Evolutionary conservation across 2,113 vertebrate species (phyloP).

Genomic region (Myotis lucifugus): DNA sequence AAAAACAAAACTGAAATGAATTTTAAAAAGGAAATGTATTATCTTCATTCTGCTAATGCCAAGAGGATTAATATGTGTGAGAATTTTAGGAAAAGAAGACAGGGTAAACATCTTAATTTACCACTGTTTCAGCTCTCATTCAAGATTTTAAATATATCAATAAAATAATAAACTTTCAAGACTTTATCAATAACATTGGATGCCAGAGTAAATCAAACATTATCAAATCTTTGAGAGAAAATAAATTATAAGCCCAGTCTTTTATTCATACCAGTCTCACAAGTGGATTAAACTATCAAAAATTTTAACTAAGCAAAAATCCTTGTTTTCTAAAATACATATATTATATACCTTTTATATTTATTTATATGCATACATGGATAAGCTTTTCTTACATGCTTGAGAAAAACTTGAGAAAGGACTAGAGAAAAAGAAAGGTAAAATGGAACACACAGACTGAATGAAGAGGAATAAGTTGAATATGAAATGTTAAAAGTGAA

Average conservation of each 20-base stretch:
- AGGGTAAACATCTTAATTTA: neutral
- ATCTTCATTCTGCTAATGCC: neutral
- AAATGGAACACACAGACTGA: neutral
- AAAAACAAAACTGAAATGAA: neutral
- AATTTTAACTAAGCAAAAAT: neutral
- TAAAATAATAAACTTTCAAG: neutral
- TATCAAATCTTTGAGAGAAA: neutral
- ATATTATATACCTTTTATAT: neutral
- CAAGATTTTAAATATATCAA: neutral
- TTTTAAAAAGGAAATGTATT: conserved; percentile 2
- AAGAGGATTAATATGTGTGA: neutral
- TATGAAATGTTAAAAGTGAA: neutral
- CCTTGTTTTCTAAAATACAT: neutral
- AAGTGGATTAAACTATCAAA: neutral
- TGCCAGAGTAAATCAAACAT: neutral
- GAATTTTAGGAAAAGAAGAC: neutral
- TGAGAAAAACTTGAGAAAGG: neutral
- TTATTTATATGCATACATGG: neutral
- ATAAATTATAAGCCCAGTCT: neutral
- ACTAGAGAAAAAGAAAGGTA: neutral
- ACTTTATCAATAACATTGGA: neutral
- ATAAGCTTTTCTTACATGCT: neutral
- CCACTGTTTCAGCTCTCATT: neutral
- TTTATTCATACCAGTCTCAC: neutral
- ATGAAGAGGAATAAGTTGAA: neutral